Evolutionary conservation across 2,888 invertebrate genomes (phyloP), one percentile per base, ranked within the genome.

Genomic region (Drosophila buzzatii): DNA sequence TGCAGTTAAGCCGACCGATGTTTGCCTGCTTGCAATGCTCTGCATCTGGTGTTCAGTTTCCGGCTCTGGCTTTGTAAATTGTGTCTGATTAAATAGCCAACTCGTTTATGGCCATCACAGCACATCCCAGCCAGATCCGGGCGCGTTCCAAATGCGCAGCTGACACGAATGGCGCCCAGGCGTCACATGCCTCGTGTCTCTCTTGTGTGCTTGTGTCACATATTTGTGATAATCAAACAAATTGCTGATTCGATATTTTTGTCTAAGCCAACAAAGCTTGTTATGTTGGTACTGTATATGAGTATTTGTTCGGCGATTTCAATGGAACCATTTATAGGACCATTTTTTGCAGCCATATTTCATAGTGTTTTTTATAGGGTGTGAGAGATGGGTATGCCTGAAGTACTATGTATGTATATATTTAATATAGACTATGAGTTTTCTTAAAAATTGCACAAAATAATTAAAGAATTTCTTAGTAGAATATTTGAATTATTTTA

Each of bases 171-270:
- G 56, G 41, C 31, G 18, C 14, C 7, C 55, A 18, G 31, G n/a
- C 41, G 27, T 16, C 20, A 53, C 16, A 35, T 2, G 16, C 7
- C 55, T 18, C 16, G n/a, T n/a, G 49, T 3, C n/a, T 12, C 9
- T 10, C 18, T 20, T 42, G 41, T 56, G 41, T 18, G 56, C 39
- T 8, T 14, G 31, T 12, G 52, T 12, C 52, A 35, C 52, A 35
- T 37, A 53, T 53, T 53, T 37, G 16, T n/a, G 53, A 31, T 18
- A 41, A 55, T 55, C 41, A 55, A 55, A 55, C 55, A 42, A 41
- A 41, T 55, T 55, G 55, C 55, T 55, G 55, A 55, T 55, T 55
- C 55, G 41, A 55, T 41, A 41, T 39, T 55, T 55, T 39, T 20
- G 55, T 41, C 55, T n/a, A 39, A 35, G 39, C 39, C 55, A 55